Conservation (phyloP, 1,140 invertebrate species). For the Pseudomyrmex dendroicus region DNA sequence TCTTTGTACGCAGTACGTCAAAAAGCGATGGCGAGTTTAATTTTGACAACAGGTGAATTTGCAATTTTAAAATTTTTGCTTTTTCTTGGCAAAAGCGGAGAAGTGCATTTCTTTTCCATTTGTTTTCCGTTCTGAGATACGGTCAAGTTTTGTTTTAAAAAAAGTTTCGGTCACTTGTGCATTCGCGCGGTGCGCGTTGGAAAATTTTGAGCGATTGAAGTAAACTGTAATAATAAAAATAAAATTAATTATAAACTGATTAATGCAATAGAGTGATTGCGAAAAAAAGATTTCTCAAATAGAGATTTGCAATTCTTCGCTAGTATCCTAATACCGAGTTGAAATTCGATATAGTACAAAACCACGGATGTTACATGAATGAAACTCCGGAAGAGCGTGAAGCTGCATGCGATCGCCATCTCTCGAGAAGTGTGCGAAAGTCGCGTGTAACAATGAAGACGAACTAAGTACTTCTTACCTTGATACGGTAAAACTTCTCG, state of each 20-base stretch:
- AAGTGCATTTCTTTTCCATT: background rate
- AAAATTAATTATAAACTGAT: constrained; percentile 1
- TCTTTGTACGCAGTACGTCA: no score
- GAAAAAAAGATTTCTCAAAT: no score
- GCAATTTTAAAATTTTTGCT: background rate
- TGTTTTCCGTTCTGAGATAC: background rate
- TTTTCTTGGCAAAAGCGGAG: background rate
- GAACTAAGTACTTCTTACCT: constrained; percentile 77
- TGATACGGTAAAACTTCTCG: constrained; percentile 82
- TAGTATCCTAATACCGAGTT: constrained; percentile 42
- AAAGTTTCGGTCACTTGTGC: no score
- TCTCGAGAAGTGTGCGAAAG: constrained; percentile 47
- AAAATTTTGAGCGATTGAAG: no score
- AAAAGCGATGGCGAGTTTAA: background rate
- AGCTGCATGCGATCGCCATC: constrained; percentile 65
- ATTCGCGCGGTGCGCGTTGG: no score
- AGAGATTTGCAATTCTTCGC: background rate
- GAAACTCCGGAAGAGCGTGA: constrained; percentile 44
- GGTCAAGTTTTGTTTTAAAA: no score
- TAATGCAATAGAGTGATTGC: background rate
- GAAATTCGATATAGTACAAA: constrained; percentile 69
- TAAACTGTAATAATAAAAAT: background rate
- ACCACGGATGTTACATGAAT: constrained; percentile 63
- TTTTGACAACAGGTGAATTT: background rate
- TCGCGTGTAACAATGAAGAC: background rate